Evolutionary conservation across 1,140 invertebrate species (phyloP).

Genomic region (Lepidurus couesii): DNA sequence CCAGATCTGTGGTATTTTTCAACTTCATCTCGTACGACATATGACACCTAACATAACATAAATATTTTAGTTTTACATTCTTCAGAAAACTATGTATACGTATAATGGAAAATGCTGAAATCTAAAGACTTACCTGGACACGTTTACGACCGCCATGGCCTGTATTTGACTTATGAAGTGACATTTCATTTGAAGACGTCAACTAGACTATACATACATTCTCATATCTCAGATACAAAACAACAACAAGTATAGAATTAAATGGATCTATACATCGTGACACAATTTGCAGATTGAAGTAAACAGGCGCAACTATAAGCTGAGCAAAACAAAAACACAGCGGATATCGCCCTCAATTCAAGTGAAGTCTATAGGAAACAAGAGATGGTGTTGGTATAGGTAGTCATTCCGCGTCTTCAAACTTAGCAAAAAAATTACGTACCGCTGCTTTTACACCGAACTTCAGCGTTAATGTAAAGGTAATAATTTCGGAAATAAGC

Average conservation of each 20-base stretch:
- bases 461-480: no score
- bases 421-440: no score
- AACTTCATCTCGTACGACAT: constrained; percentile 94
- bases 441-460: no score
- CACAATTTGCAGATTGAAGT: background rate
- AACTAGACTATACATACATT: constrained; percentile 9
- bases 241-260: background rate
- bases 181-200: constrained; percentile 16
- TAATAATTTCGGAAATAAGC: no score
- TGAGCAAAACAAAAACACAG: background rate
- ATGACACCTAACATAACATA: constrained; percentile 69
- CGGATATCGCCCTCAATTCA: background rate
- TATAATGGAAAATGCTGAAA: background rate
- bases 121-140: constrained; percentile 28
- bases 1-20: constrained; percentile 91
- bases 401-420: no score
- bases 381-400: background rate
- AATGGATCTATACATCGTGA: background rate
- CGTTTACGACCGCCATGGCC: constrained; percentile 29
- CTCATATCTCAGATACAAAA: background rate
- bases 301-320: background rate
- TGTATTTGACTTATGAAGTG: constrained; percentile 32
- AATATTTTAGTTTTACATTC: background rate
- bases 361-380: background rate
- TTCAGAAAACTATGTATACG: background rate